Base-by-base conservation (phyloP, 2,888 invertebrate genomes). In the Rhaphigaster nebulosa region DNA sequence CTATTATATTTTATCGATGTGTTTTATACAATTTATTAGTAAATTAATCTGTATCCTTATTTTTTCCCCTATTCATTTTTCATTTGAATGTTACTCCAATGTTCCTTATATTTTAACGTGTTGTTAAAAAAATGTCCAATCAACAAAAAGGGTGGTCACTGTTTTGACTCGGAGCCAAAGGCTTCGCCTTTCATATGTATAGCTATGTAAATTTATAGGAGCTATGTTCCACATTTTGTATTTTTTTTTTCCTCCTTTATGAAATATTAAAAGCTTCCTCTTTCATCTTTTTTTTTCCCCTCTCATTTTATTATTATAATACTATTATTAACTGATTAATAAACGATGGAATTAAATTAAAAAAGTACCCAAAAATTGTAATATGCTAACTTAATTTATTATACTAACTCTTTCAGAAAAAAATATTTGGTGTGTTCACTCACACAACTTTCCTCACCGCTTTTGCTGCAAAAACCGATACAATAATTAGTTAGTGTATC, bases 111-210 rank as follows among this genome's bases (percentile, higher is more conserved):
- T 76, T 65, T 38, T 76, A 4, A 76, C 20, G 70, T 8, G 70
- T 29, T 38, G 34, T 76, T 20, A 38, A 76, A 76, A 70, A 76
- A 76, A 76, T 38, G 70, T 76, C 70, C 70, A 76, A 76, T 76
- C 70, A 76, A 76, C 70, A 76, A 76, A 76, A 76, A 76, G 70
- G 70, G 70, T 76, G 70, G 70, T 76, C 70, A 76, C 70, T 76
- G 70, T 76, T 76, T 76, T 76, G 70, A 76, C 70, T 26, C 70
- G 0, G 70, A 76, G 70, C 70, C 70, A 76, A 38, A 76, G 70
- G 34, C 5, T 70, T 20, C 20, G 34, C 70, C 70, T 34, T 76
- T 76, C 70, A 76, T 76, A 76, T 76, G 70, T 76, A 76, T 76
- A 38, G 70, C 1, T 4, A 76, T 76, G 70, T 76, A 76, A 76